Conservation (phyloP, 2,113 vertebrate species). For the Ceyx margarethae region DNA sequence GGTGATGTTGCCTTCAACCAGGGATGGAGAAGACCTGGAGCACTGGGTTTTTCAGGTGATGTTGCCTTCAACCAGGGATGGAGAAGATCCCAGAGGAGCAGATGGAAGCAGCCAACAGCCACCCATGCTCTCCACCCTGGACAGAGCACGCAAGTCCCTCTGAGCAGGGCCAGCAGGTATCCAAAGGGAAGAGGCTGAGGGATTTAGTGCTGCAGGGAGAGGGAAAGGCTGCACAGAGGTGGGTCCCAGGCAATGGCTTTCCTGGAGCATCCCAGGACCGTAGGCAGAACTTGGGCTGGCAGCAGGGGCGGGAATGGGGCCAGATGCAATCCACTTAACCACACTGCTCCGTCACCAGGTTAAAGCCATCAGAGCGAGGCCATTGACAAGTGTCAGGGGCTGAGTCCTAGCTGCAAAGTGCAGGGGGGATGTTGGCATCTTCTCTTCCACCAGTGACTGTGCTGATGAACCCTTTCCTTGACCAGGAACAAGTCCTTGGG, state of each 20-base stretch:
- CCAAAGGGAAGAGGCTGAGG: background rate
- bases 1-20: background rate
- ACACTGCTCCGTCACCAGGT: background rate
- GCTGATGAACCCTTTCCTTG: background rate
- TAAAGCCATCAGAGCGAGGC: background rate
- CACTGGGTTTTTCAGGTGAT: background rate
- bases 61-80: background rate
- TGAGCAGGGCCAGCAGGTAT: background rate
- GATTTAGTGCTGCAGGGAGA: background rate
- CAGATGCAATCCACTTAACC: background rate
- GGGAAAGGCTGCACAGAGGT: background rate
- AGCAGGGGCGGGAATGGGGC: background rate
- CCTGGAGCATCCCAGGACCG: background rate
- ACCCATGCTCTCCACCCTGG: background rate
- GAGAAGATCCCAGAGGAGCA: background rate
- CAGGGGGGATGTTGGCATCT: background rate
- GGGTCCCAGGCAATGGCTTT: background rate
- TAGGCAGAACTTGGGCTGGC: background rate
- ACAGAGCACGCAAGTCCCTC: background rate
- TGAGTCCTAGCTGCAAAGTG: background rate
- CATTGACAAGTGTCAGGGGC: background rate
- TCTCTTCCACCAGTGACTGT: background rate
- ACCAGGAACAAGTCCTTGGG: background rate
- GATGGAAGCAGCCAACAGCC: accelerated
- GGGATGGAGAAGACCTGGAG: background rate